Conservation (phyloP, 37 sponge, comb jelly and placozoan genomes). For the Corticium candelabrum region DNA sequence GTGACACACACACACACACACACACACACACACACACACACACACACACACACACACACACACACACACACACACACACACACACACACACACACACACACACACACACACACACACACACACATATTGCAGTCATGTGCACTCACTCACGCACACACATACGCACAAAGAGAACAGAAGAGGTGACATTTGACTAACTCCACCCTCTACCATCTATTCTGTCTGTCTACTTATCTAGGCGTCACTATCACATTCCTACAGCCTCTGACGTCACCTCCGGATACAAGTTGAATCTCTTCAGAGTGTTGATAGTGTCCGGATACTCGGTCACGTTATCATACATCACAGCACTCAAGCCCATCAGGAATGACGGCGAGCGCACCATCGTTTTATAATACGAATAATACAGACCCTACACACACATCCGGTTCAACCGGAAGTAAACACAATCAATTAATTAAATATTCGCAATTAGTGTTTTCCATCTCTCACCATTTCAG, state of each 20-base stretch:
- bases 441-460: background rate
- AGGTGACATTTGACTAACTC: too few relatives aligned
- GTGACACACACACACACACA: background rate
- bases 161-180: too few relatives aligned
- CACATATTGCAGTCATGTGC: too few relatives aligned
- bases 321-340: conserved; percentile 81
- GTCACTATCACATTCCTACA: too few relatives aligned
- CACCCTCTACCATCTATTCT: too few relatives aligned
- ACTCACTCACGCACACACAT: too few relatives aligned
- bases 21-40: conserved; percentile 5
- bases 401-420: conserved; percentile 79
- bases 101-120: too few relatives aligned
- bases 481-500: conserved; percentile 67
- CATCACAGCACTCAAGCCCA: conserved; percentile 38
- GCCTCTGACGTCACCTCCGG: conserved; percentile 66
- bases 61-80: background rate
- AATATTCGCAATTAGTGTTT: background rate
- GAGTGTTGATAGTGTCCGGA: conserved; percentile 77
- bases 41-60: conserved; percentile 5
- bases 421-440: background rate
- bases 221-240: too few relatives aligned
- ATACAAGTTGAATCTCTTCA: conserved; percentile 84
- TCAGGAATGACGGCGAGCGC: conserved; percentile 28
- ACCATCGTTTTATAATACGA: conserved; percentile 90
- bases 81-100: background rate